These are phyloP conservation scores for Papilio xuthus DNA, from an alignment of 1,140 invertebrate genomes.

Conservation along the genomic window DNA sequence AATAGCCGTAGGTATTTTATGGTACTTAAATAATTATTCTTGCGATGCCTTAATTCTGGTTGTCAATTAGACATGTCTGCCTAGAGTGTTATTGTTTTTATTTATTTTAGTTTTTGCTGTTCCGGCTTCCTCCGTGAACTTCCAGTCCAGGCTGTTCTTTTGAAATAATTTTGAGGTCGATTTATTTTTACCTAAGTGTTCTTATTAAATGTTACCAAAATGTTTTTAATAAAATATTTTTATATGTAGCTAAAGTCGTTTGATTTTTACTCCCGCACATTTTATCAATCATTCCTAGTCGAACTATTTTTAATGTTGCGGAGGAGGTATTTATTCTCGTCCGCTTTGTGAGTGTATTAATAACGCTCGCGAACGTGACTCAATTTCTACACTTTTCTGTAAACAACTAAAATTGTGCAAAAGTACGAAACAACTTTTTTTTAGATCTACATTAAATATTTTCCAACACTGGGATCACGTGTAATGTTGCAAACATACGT, in stretches of 20 bases:
- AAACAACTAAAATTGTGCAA: conserved; percentile 41
- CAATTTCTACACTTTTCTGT: conserved; percentile 36
- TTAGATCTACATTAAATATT: conserved; percentile 48
- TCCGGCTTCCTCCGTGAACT: conserved; percentile 82
- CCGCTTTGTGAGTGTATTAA: conserved; percentile 22
- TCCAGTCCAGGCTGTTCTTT: conserved; percentile 82
- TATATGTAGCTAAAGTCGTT: conserved; percentile 77
- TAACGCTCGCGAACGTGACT: conserved; percentile 30
- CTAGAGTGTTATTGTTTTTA: conserved; percentile 82
- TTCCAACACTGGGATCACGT: conserved; percentile 54
- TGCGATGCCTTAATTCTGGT: conserved; percentile 83
- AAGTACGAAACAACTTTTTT: conserved; percentile 51
- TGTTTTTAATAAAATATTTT: conserved; percentile 84
- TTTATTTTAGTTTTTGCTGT: conserved; percentile 81
- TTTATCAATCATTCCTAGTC: conserved; percentile 8
- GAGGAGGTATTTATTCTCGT: conserved; percentile 6
- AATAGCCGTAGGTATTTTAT: conserved; percentile 82
- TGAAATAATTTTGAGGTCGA: conserved; percentile 82
- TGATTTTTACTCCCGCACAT: conserved; percentile 50
- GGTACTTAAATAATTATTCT: conserved; percentile 83
- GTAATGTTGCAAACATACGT: conserved; percentile 52
- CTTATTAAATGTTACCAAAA: conserved; percentile 84
- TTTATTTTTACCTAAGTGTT: conserved; percentile 84
- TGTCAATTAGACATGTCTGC: conserved; percentile 83
- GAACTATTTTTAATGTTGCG: conserved; percentile 25